Conservation (phyloP, 2,888 invertebrate species). For the Stenurella melanura region DNA sequence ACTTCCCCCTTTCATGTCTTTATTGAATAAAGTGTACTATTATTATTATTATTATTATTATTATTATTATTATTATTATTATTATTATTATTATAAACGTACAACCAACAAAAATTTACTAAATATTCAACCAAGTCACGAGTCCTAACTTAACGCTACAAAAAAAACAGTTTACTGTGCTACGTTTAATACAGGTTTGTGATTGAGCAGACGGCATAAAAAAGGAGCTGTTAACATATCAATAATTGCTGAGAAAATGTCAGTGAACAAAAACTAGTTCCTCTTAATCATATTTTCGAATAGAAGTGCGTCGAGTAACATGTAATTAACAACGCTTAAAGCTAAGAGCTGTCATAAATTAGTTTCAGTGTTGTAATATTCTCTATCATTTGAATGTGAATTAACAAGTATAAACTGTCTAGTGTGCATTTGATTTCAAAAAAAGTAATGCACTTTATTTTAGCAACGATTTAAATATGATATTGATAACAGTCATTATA, state of each 20-base stretch:
- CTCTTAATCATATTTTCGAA: background rate
- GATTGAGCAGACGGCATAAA: background rate
- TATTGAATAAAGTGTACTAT: too few relatives aligned
- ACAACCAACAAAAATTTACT: background rate
- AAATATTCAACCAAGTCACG: background rate
- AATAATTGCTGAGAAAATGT: background rate
- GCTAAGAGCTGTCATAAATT: background rate
- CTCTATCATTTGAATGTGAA: background rate
- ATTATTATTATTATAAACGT: too few relatives aligned
- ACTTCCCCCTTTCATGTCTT: too few relatives aligned
- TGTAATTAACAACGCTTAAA: background rate
- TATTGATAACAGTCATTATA: too few relatives aligned
- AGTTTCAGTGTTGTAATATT: background rate
- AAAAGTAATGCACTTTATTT: too few relatives aligned
- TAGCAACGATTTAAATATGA: too few relatives aligned
- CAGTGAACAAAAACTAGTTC: background rate
- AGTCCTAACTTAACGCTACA: background rate
- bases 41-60: too few relatives aligned
- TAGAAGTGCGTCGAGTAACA: background rate
- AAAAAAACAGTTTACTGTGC: background rate
- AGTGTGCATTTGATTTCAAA: too few relatives aligned
- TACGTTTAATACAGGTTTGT: background rate
- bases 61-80: too few relatives aligned
- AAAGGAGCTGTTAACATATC: constrained; percentile 1
- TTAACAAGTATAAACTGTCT: background rate